These are phyloP conservation scores for Psilopsiagon aymara DNA, from an alignment of 2,113 vertebrate genomes.

Conservation along the genomic window DNA sequence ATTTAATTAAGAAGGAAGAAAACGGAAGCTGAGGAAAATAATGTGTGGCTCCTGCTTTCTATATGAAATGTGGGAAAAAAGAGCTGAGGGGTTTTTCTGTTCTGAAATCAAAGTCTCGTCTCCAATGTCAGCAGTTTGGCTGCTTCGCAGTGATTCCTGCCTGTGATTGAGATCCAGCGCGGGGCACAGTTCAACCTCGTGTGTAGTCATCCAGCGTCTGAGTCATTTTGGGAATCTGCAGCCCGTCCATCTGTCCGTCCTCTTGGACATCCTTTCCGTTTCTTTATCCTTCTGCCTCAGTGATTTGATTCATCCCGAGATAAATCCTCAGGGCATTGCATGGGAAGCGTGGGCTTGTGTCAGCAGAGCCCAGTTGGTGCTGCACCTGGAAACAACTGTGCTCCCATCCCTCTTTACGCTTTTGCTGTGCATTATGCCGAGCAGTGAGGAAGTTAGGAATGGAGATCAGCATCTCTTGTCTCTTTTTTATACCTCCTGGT, in stretches of 20 bases:
- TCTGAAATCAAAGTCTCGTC: background rate
- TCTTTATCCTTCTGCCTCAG: background rate
- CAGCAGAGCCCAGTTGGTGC: accelerated
- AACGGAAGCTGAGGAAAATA: background rate
- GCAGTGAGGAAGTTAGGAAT: background rate
- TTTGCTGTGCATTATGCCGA: accelerated
- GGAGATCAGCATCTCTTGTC: background rate
- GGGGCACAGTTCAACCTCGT: background rate
- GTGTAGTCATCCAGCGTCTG: background rate
- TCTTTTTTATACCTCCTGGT: background rate
- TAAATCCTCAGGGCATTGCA: accelerated
- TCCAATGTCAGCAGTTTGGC: background rate
- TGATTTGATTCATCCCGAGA: accelerated
- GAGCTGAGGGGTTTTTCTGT: background rate
- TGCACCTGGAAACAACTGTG: accelerated
- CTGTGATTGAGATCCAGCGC: background rate
- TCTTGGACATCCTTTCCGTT: background rate
- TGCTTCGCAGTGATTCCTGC: background rate
- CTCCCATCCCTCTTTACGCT: background rate
- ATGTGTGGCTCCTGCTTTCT: background rate
- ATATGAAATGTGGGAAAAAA: background rate
- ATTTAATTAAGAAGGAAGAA: conserved; percentile 55
- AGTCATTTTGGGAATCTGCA: background rate
- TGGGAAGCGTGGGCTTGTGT: background rate
- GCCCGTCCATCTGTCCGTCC: background rate